phyloP scores from a whole-genome alignment of 2,888 invertebrate genomes.

The Latrodectus hesperus region DNA sequence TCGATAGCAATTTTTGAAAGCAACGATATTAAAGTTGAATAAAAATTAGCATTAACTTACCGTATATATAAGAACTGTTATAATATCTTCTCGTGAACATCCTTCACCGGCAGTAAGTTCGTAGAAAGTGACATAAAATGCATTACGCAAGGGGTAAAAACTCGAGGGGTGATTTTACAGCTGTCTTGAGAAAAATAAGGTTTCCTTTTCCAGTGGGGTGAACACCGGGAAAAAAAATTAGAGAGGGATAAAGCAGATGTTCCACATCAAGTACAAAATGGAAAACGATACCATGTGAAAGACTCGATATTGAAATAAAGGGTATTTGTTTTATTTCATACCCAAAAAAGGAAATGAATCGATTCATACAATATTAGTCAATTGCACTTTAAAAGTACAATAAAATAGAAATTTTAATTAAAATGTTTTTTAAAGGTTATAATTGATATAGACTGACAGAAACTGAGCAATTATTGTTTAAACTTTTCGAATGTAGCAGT shows the following conservation, averaged over 20 bases:
- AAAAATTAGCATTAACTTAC: background rate
- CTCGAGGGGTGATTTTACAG: conserved; percentile 1
- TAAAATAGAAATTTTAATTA: no score
- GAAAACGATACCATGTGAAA: background rate
- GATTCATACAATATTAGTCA: no score
- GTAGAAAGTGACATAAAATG: background rate
- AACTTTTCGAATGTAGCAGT: no score
- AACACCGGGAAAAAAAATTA: background rate
- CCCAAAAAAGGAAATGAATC: no score
- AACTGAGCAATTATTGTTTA: no score
- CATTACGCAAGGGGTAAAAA: background rate
- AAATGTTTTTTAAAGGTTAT: no score
- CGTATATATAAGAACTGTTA: no score
- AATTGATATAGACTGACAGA: no score
- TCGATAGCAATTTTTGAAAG: no score
- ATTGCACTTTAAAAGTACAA: no score
- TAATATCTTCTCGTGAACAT: background rate
- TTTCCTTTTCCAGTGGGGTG: conserved; percentile 5
- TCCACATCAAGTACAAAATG: background rate
- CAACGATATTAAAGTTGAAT: background rate
- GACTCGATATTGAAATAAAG: no score
- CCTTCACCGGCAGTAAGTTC: background rate
- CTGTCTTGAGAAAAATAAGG: background rate
- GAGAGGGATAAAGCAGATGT: conserved; percentile 16
- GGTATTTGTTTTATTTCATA: no score